Evolutionary conservation across 2,888 invertebrate species (phyloP).

Genomic region (Phaonia tiefii): DNA sequence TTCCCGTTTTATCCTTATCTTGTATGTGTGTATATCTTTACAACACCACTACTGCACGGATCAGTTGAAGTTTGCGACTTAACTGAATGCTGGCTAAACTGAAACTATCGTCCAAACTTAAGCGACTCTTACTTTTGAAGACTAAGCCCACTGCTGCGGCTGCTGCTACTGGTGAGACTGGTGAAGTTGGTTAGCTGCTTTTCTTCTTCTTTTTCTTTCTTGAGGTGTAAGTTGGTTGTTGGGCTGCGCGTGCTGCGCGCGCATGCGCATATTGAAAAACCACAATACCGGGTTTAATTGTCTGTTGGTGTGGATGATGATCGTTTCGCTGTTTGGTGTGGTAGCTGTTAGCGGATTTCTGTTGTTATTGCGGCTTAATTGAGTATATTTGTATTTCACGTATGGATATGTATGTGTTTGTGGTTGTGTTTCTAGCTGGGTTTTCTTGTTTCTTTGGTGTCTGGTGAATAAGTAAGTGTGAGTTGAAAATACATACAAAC

Average conservation of each 20-base stretch:
- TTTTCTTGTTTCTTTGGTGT: too few relatives aligned
- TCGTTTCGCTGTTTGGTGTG: constrained; percentile 44
- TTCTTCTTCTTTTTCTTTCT: too few relatives aligned
- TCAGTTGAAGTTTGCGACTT: constrained; percentile 60
- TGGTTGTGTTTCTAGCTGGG: too few relatives aligned
- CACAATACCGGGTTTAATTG: constrained; percentile 60
- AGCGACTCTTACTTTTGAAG: constrained; percentile 80
- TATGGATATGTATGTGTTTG: constrained; percentile 20
- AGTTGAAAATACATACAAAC: background rate
- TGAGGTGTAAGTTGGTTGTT: constrained; percentile 31
- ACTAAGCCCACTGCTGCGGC: constrained; percentile 69
- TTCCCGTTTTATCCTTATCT: constrained; percentile 52
- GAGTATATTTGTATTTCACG: constrained; percentile 19
- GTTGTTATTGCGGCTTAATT: background rate
- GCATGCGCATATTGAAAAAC: constrained; percentile 58
- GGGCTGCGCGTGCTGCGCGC: constrained; percentile 69
- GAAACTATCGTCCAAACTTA: constrained; percentile 78
- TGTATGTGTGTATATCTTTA: constrained; percentile 20
- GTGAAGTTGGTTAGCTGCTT: too few relatives aligned
- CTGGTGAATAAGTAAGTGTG: background rate
- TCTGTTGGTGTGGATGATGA: constrained; percentile 53
- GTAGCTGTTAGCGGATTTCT: constrained; percentile 39
- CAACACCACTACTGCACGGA: background rate
- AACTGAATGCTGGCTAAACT: constrained; percentile 78
- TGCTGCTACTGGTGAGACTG: constrained; percentile 64